Conservation (phyloP, 2,113 vertebrate species). For the Ceyx cyanopectus region DNA sequence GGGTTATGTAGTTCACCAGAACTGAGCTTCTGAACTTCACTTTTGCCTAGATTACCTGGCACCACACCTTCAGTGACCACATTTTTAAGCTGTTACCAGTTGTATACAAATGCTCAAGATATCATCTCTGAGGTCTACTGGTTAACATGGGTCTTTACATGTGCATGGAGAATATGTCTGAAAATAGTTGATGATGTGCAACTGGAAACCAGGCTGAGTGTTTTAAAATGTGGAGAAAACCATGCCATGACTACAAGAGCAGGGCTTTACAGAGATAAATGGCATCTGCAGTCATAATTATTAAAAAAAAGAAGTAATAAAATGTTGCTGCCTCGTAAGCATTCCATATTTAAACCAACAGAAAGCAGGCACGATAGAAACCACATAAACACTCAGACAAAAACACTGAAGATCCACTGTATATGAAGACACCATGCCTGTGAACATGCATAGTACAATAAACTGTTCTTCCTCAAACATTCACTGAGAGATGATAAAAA, state of each 20-base stretch:
- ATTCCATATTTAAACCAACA: background rate
- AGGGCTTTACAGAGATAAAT: background rate
- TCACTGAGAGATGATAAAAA: conserved; percentile 64
- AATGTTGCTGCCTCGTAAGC: background rate
- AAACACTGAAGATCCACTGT: conserved; percentile 27
- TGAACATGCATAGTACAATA: conserved; percentile 59
- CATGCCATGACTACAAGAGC: background rate
- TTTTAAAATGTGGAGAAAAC: background rate
- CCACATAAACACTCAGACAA: background rate
- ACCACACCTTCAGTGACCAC: background rate
- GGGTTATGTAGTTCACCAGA: background rate
- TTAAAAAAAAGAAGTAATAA: background rate
- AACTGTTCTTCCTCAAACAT: conserved; percentile 69
- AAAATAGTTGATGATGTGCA: background rate
- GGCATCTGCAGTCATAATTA: background rate
- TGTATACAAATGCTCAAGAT: background rate
- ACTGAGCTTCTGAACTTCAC: background rate
- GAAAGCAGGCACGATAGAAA: background rate
- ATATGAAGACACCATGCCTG: conserved; percentile 31
- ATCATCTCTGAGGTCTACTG: background rate
- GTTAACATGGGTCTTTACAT: accelerated
- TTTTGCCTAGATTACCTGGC: background rate
- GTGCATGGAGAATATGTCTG: background rate
- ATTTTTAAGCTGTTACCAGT: background rate
- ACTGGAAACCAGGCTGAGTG: background rate